These are phyloP conservation scores for Chlorodrepanis virens DNA, from an alignment of 2,113 vertebrate species.

Conservation along the genomic window DNA sequence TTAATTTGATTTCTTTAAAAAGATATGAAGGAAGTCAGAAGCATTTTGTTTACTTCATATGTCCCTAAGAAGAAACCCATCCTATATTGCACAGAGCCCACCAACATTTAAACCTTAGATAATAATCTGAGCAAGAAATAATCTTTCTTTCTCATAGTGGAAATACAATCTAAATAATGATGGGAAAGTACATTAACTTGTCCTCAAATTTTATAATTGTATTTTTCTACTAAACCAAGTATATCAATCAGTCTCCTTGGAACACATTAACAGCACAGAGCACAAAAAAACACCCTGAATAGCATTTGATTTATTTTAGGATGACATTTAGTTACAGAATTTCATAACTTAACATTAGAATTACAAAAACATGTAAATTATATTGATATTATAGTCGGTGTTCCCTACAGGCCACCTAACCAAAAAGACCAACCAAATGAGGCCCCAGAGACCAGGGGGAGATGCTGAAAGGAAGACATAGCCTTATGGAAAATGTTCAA, in stretches of 20 bases:
- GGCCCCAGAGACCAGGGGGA: not conserved
- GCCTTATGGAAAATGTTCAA: not conserved
- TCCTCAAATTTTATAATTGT: not conserved
- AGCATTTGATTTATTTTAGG: not conserved
- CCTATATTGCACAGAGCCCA: not conserved
- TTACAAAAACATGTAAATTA: not conserved
- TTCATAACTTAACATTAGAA: not conserved
- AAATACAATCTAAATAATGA: not conserved
- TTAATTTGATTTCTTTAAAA: not conserved
- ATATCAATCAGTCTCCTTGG: not conserved
- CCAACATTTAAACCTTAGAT: not conserved
- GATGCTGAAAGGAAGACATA: not conserved
- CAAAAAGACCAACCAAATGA: not conserved
- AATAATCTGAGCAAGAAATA: not conserved
- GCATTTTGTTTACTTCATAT: not conserved
- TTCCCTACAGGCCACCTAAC: not conserved
- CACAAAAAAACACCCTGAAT: not conserved
- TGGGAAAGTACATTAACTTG: not conserved
- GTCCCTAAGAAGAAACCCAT: not conserved
- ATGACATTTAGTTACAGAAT: not conserved
- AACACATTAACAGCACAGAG: not conserved
- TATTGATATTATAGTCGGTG: not conserved
- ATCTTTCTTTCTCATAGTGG: not conserved
- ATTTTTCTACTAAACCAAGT: not conserved
- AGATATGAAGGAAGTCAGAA: not conserved